Base-by-base conservation (phyloP, 2,888 invertebrate species). In the Myopa testacea region DNA sequence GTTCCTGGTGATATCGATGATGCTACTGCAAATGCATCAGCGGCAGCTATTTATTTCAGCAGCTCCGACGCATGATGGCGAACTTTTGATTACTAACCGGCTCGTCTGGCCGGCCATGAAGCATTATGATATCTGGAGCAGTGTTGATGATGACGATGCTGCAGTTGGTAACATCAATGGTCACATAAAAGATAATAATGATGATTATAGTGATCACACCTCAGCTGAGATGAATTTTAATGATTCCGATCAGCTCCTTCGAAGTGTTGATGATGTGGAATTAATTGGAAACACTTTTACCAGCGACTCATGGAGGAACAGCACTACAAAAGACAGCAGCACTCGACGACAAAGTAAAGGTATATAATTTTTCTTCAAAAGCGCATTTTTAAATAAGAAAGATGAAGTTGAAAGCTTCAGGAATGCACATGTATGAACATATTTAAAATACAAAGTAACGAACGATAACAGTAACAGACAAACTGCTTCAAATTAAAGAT, bases 101-200 rank as follows among this genome's bases (percentile, higher is more conserved):
- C 83, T 81, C 63, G 82, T 78, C 75, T 88, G 88, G 89, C 87
- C 89, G 79, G 84, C 85, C 72, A 84, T 88, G 85, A 86, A 84
- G 77, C 86, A 85, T 81, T 85, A 85, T 80, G 87, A 89, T 83
- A 89, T 89, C 79, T 89, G 89, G 89, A 86, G 82, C 82, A 67
- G 63, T 71, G 72, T 58, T 34, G 58, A 60, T 60, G 75, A 75
- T 72, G 75, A 58, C 62, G 63, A 75, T 58, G 65, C 67, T 74
- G 65, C 34, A 55, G 70, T 37, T 55, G n/a, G 34, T 69, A 38
- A 65, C 62, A 62, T 26, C 10, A 55, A 71, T 65, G 70, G 55
- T 14, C 4, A 16, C 58, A 19, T 16, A n/a, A n/a, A 40, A 8
- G n/a, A 71, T 12, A n/a, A 50, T 19, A 4, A 63, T 63, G 63